Base-by-base conservation (phyloP, 2,113 vertebrate genomes). In the Lucifuga dentata region DNA sequence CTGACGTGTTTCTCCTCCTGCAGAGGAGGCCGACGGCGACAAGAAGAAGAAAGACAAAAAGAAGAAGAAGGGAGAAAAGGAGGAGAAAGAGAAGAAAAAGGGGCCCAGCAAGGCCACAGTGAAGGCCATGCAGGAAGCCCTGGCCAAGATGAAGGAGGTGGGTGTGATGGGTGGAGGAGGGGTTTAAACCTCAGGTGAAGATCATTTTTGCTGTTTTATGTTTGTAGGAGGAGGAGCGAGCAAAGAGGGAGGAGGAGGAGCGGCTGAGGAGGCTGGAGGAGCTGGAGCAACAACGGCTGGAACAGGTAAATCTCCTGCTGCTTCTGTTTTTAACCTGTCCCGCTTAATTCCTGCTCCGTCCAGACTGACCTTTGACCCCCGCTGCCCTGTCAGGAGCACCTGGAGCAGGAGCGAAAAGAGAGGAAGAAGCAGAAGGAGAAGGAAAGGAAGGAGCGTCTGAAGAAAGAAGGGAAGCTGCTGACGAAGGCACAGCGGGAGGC, bases 31-130 rank as follows among this genome's bases (percentile, higher is more conserved):
- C 49, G 97, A 98, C 32, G 94, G 94, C 0, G 96, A 97, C 80
- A 98, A 96, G 86, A 99, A 97, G 92, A 98, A 97, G 90, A 95
- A 99, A 26, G 96, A 98, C 88, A 97, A 98, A 85, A 97, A 98
- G 86, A 97, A 97, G 91, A 97, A 95, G 85, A 87, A 75, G 41
- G 88, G 80, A 7, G 93, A 96, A 76, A 90, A 95, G 78, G 84
- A 94, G 81, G 83, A 94, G 39, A 92, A 98, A 77, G 95, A 98
- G 80, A 99, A 98, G 90, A 99, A 98, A 75, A 99, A 99, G 70
- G 97, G 97, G 20, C 97, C 96, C 32, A 97, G 97, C 78, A 99
- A 98, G 86, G 97, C 98, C 35, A 94, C 95, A 0, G 97, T 99
- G 41, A 99, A 96, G 91, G 97, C 97, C 81, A 99, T 99, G 96